These are phyloP conservation scores for Rhyacophila brunnea DNA, from an alignment of 1,140 invertebrate species.

Conservation along the genomic window DNA sequence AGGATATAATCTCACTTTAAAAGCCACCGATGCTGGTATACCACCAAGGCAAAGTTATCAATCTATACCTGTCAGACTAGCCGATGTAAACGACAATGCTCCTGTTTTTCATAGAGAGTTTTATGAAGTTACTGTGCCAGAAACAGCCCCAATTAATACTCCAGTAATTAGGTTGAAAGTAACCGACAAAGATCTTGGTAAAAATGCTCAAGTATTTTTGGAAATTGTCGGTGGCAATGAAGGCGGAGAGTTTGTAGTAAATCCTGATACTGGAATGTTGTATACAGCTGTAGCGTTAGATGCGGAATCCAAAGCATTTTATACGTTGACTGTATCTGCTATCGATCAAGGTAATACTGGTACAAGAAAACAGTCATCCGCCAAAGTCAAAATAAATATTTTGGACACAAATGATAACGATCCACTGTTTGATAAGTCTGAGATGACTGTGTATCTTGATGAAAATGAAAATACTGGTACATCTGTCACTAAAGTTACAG, in stretches of 20 bases:
- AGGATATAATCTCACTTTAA: constrained; percentile 84
- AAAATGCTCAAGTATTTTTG: constrained; percentile 79
- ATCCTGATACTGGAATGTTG: constrained; percentile 85
- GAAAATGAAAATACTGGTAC: constrained; percentile 88
- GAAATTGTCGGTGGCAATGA: constrained; percentile 92
- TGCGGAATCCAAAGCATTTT: constrained; percentile 83
- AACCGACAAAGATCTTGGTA: constrained; percentile 78
- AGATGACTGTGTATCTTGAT: constrained; percentile 66
- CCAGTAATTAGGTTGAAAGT: constrained; percentile 85
- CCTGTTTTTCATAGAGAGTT: constrained; percentile 86
- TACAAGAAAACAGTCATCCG: constrained; percentile 80
- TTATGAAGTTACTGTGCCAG: constrained; percentile 84
- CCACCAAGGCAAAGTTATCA: constrained; percentile 75
- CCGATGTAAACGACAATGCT: constrained; percentile 80
- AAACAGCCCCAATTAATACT: constrained; percentile 85
- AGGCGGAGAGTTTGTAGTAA: constrained; percentile 82
- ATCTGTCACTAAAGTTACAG: constrained; percentile 77
- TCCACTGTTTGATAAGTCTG: constrained; percentile 75
- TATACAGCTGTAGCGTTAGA: constrained; percentile 84
- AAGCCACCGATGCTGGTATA: constrained; percentile 79
- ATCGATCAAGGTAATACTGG: constrained; percentile 85
- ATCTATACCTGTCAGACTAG: constrained; percentile 72
- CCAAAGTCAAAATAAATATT: constrained; percentile 85
- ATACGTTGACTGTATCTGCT: constrained; percentile 88
- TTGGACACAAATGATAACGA: constrained; percentile 92